phyloP scores from a whole-genome alignment of 2,888 invertebrate species.

The Neocrepidodera transversa region DNA sequence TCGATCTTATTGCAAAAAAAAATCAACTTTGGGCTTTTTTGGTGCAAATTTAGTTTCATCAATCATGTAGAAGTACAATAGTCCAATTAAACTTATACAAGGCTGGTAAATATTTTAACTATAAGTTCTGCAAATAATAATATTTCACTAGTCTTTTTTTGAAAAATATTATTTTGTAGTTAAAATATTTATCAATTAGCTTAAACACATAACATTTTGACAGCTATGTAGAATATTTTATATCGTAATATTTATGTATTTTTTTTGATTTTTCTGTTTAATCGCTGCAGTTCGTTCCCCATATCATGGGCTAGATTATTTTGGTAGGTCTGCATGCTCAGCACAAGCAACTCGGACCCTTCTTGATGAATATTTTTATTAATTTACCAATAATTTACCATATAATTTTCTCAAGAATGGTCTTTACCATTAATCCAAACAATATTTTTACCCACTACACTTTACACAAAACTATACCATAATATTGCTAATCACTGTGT shows the following conservation, averaged over 20 bases:
- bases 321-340: conserved; percentile 58
- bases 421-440: neutral
- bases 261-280: conserved; percentile 46
- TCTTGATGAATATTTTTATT: conserved; percentile 10
- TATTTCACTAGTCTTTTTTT: too few relatives aligned
- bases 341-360: conserved; percentile 43
- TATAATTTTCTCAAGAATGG: conserved; percentile 4
- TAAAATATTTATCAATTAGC: too few relatives aligned
- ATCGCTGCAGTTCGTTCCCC: conserved; percentile 59
- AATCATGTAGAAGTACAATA: neutral
- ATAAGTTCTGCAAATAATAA: too few relatives aligned
- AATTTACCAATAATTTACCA: too few relatives aligned
- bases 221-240: conserved; percentile 20
- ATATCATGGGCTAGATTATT: conserved; percentile 58
- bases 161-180: too few relatives aligned
- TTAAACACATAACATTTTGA: conserved; percentile 8
- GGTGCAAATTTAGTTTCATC: neutral
- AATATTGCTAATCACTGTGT: neutral
- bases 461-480: neutral
- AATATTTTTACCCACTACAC: neutral
- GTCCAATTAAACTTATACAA: neutral
- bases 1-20: too few relatives aligned
- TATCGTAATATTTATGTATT: neutral
- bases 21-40: too few relatives aligned
- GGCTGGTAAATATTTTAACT: too few relatives aligned